Evolutionary conservation across 2,888 invertebrate genomes (phyloP).

Genomic region (Meta bourneti): DNA sequence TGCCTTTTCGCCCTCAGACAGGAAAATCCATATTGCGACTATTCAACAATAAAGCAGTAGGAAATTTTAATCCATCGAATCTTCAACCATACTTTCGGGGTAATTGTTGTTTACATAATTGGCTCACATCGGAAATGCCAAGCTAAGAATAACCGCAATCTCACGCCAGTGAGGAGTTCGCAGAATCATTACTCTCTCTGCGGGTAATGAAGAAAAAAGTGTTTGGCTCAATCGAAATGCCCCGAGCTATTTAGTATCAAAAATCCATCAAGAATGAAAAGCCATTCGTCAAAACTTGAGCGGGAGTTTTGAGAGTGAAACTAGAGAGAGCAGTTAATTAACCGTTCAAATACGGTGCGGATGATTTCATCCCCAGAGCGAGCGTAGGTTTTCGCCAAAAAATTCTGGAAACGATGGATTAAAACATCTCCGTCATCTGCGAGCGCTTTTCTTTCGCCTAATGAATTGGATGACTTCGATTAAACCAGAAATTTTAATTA

Average conservation of each 20-base stretch:
- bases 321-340: constrained; percentile 10
- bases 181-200: background rate
- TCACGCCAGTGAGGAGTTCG: background rate
- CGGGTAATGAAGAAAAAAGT: background rate
- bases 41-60: background rate
- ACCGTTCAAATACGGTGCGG: background rate
- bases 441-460: constrained; percentile 33
- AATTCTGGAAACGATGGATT: constrained; percentile 29
- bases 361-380: constrained; percentile 18
- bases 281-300: constrained; percentile 24
- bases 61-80: background rate
- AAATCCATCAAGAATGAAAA: constrained; percentile 33
- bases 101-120: background rate
- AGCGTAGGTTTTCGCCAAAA: constrained; percentile 16
- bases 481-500: constrained; percentile 51
- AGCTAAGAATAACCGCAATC: background rate
- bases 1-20: too few relatives aligned
- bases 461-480: constrained; percentile 50
- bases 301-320: constrained; percentile 9
- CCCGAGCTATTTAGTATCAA: constrained; percentile 11
- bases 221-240: background rate
- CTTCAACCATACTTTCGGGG: background rate
- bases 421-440: constrained; percentile 28
- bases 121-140: background rate
- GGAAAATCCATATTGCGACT: too few relatives aligned